Evolutionary conservation across 2,797 vertebrate species (phyloP), one percentile per base, ranked within the genome.

Genomic region (Pangasius sanitwongsei): DNA sequence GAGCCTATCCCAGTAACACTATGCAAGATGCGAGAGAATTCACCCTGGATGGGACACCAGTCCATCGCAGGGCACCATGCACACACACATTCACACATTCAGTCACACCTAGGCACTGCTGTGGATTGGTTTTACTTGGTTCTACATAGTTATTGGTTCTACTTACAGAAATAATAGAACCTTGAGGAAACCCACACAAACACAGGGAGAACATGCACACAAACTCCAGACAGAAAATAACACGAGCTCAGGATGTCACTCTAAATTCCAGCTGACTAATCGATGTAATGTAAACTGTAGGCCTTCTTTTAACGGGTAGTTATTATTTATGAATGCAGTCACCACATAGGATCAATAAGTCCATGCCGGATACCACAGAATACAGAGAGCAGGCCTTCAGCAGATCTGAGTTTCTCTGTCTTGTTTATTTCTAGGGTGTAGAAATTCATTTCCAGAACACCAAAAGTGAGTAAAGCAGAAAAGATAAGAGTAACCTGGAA

Each of bases 381-480:
- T 18, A 55, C 8, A 2, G 50, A 53, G 16, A 53, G 13, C 28
- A 31, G 7, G 3, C 77, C 61, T 48, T 41, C 34, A 44, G 12
- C 12, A 41, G 23, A 28, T 61, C 57, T 61, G n/a, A 34, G 55
- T 25, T 78, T 31, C 75, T 78, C 75, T 53, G 3, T 78, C 25
- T 48, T 50, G 11, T n/a, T 78, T 80, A 55, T 31, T 55, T 20
- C 50, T 18, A 34, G 77, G 50, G 20, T 20, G n/a, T 28, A 59
- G 34, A 82, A 82, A 61, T 82, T 82, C 55, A 80, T 48, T 80
- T 55, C 50, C 28, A 59, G 12, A 63, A 63, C 11, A 80, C n/a
- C 50, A 11, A 53, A 50, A 55, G 50, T 57, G 53, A 63, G 11
- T 3, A 13, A 83, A 83, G 34, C 23, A 41, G 31, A 44, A 61